phyloP scores from a whole-genome alignment of 2,797 vertebrate species.

The Limosa lapponica region DNA sequence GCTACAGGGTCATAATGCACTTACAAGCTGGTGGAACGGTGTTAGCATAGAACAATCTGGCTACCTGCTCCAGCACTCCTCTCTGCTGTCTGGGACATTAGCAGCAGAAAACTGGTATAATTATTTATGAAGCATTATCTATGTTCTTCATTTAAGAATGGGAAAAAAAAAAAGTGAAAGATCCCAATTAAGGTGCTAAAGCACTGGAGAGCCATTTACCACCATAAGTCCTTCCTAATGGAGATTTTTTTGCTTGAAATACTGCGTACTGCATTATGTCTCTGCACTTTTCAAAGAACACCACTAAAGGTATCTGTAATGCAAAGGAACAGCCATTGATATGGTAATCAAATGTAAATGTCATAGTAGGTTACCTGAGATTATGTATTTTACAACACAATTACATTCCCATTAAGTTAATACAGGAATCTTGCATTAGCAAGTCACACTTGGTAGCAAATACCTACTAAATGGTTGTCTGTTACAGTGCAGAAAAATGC shows the following conservation, averaged over 20 bases:
- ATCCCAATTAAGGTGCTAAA: not conserved
- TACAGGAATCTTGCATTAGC: conserved; percentile 47
- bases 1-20: not conserved
- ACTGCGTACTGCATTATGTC: not conserved
- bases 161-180: not conserved
- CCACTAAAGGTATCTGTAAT: conserved; percentile 21
- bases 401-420: conserved; percentile 72
- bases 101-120: not conserved
- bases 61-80: not conserved
- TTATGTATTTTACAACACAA: conserved; percentile 76
- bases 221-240: not conserved
- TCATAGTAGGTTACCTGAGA: conserved; percentile 62
- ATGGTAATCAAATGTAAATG: conserved; percentile 71
- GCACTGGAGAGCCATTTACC: not conserved
- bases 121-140: not conserved
- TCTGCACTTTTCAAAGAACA: conserved; percentile 35
- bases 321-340: conserved; percentile 53
- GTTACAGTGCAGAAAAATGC: conserved; percentile 51
- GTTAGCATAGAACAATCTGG: not conserved
- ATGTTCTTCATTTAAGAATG: not conserved
- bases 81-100: not conserved
- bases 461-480: conserved; percentile 60
- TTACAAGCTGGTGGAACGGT: not conserved
- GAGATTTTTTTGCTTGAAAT: conserved; percentile 28
- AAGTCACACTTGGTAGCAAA: conserved; percentile 60